Percentiles rank a stretch among this genome's conserved stretches.
phyloP scores from a whole-genome alignment of 2,888 invertebrate species.

The Dicranocentrus wangi region DNA sequence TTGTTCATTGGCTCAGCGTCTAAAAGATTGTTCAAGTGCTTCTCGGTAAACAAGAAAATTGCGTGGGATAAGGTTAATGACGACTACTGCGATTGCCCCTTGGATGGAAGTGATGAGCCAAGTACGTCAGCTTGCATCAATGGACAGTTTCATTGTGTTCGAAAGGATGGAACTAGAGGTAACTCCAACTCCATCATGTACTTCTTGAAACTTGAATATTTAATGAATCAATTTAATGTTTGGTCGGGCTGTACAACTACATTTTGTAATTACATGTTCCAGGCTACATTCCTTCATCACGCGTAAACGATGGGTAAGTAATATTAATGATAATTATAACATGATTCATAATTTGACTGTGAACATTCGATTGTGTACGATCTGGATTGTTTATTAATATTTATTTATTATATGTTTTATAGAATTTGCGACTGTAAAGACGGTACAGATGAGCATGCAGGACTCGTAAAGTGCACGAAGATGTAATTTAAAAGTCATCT shows the following conservation, averaged over 20 bases:
- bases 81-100: slow-evolving; percentile 91
- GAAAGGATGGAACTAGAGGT: slow-evolving; percentile 64
- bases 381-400: slow-evolving; percentile 11
- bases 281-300: slow-evolving; percentile 74
- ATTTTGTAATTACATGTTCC: slow-evolving; percentile 39
- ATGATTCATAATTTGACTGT: background rate
- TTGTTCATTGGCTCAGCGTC: slow-evolving; percentile 55
- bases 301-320: slow-evolving; percentile 76
- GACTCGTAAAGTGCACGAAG: slow-evolving; percentile 35
- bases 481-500: too few relatives aligned
- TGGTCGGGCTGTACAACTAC: too few relatives aligned
- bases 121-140: slow-evolving; percentile 76
- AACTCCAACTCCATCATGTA: background rate
- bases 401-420: slow-evolving; percentile 12
- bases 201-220: background rate
- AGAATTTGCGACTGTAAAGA: slow-evolving; percentile 65
- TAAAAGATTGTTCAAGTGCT: slow-evolving; percentile 74
- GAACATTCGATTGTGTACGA: background rate
- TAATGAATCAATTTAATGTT: too few relatives aligned
- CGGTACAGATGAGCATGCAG: slow-evolving; percentile 69
- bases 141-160: slow-evolving; percentile 73
- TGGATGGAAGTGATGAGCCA: slow-evolving; percentile 76
- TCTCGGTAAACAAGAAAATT: slow-evolving; percentile 76
- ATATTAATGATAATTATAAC: background rate
- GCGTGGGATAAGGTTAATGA: slow-evolving; percentile 84